Evolutionary conservation across 2,113 vertebrate genomes (phyloP).

Genomic region (Ophiodon elongatus): DNA sequence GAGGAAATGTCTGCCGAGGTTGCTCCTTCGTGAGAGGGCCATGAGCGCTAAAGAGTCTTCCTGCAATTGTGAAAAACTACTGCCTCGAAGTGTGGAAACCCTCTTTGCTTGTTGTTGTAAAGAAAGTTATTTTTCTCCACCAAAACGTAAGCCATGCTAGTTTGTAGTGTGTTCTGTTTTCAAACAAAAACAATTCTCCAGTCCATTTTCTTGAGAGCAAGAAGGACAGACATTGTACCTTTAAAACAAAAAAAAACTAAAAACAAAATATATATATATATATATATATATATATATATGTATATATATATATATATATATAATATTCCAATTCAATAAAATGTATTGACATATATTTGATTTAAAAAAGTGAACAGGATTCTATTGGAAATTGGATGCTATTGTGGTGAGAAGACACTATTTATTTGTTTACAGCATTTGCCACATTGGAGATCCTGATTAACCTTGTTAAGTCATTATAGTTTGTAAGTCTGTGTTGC

Average conservation of each 20-base stretch:
- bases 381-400: too few species aligned
- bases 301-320: too few species aligned
- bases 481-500: too few species aligned
- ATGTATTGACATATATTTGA: neutral
- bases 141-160: neutral
- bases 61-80: conserved; percentile 80
- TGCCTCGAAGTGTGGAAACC: conserved; percentile 25
- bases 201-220: neutral
- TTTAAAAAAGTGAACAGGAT: neutral
- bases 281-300: too few species aligned
- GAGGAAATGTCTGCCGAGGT: conserved; percentile 74
- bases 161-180: too few species aligned
- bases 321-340: neutral
- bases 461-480: too few species aligned
- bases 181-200: neutral
- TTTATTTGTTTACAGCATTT: neutral
- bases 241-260: too few species aligned
- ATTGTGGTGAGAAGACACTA: too few species aligned
- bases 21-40: conserved; percentile 45
- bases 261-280: too few species aligned
- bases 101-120: conserved; percentile 42
- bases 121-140: conserved; percentile 37
- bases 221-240: neutral
- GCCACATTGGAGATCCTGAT: neutral
- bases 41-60: conserved; percentile 65